These are phyloP conservation scores for Limnephilus marmoratus DNA, from an alignment of 2,888 invertebrate species.

Conservation along the genomic window DNA sequence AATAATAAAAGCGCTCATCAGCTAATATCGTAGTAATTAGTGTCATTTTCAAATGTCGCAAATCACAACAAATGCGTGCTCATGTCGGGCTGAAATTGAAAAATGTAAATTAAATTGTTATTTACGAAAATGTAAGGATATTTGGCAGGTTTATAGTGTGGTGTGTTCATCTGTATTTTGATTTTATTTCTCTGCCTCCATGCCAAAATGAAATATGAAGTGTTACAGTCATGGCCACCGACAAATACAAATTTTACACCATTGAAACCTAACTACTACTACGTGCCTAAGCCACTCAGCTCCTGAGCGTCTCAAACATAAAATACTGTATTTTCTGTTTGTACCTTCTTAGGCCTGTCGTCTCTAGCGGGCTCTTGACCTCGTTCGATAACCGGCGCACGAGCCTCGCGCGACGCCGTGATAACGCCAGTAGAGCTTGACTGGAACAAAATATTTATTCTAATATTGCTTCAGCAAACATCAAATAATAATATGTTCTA, in stretches of 20 bases:
- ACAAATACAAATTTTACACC: background rate
- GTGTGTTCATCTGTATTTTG: background rate
- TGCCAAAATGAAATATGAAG: no score
- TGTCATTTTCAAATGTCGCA: no score
- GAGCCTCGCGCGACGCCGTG: background rate
- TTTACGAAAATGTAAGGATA: no score
- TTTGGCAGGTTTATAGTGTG: no score
- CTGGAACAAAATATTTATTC: background rate
- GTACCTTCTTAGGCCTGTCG: background rate
- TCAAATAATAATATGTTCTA: background rate
- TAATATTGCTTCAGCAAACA: background rate
- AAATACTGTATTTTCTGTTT: background rate
- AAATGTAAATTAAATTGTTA: no score
- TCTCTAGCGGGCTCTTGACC: background rate
- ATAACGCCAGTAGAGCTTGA: background rate
- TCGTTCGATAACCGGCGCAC: background rate
- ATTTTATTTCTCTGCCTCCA: background rate
- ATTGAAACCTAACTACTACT: background rate
- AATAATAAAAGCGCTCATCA: no score
- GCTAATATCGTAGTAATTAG: no score
- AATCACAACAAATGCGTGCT: no score
- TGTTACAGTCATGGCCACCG: background rate
- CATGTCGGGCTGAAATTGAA: no score
- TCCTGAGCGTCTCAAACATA: background rate
- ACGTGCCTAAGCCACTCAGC: background rate